Percentiles rank a stretch among this genome's conserved stretches.
Evolutionary conservation across 1,140 invertebrate genomes (phyloP).

Genomic region (Aphaenogaster rudis): DNA sequence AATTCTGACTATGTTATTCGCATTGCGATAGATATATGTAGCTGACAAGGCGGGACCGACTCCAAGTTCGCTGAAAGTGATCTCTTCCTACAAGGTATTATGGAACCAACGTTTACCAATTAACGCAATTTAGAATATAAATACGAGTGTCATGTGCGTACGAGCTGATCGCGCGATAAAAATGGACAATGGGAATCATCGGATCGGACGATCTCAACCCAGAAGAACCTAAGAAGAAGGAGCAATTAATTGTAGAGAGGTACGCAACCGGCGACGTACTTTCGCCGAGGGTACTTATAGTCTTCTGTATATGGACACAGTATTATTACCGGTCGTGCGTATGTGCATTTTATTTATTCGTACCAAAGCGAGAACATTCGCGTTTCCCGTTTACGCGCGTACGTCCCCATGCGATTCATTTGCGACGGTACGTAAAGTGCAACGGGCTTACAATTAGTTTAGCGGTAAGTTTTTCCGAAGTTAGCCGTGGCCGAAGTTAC

Average conservation of each 20-base stretch:
- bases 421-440: constrained; percentile 11
- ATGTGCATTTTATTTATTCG: constrained; percentile 51
- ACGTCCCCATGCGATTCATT: neutral
- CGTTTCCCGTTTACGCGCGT: constrained; percentile 5
- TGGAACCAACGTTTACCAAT: constrained; percentile 69
- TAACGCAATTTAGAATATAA: constrained; percentile 50
- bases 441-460: constrained; percentile 39
- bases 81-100: constrained; percentile 69
- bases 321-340: constrained; percentile 44
- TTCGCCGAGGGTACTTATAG: constrained; percentile 38
- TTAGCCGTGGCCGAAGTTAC: neutral
- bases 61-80: constrained; percentile 65
- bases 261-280: constrained; percentile 20
- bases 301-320: constrained; percentile 51
- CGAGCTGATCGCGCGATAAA: neutral
- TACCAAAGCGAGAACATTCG: neutral
- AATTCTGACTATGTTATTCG: constrained; percentile 22
- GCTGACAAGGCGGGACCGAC: constrained; percentile 33
- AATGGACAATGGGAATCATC: neutral
- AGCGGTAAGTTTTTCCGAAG: constrained; percentile 9
- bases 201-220: neutral
- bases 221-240: neutral
- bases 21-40: neutral
- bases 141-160: neutral
- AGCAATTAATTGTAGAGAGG: constrained; percentile 36